These are phyloP conservation scores for Acrossocheilus wenchowensis DNA, from an alignment of 2,797 vertebrate species.

Conservation along the genomic window DNA sequence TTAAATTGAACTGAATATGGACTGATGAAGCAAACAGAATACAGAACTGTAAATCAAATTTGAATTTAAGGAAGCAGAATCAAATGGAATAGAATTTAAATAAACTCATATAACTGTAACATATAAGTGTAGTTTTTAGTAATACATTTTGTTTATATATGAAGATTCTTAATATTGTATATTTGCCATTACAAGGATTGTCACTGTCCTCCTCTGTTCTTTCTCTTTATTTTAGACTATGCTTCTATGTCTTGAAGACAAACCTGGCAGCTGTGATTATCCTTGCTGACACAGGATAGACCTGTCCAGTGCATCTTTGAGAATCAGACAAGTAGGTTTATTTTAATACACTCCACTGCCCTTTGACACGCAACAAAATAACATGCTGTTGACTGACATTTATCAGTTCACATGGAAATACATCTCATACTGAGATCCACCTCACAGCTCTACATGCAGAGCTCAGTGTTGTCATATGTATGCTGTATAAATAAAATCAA, in stretches of 20 bases:
- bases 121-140: neutral
- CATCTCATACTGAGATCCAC: neutral
- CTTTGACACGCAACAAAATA: constrained; percentile 27
- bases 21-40: neutral
- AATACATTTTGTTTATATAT: neutral
- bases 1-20: neutral
- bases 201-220: neutral
- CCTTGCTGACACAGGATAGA: constrained; percentile 63
- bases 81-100: neutral
- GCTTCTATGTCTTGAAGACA: constrained; percentile 76
- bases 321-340: constrained; percentile 60
- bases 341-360: constrained; percentile 65
- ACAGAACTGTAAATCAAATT: neutral
- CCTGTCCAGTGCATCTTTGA: constrained; percentile 23
- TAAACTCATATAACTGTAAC: neutral
- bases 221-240: constrained; percentile 65
- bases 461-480: neutral
- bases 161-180: neutral
- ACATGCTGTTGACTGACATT: constrained; percentile 32
- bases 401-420: neutral
- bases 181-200: neutral
- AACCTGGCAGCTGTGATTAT: constrained; percentile 76
- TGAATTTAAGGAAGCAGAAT: neutral
- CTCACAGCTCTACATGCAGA: neutral
- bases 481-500: neutral